Percentiles rank a stretch among this genome's conserved stretches.
Conservation (phyloP, 2,113 vertebrate species). For the Cottus gobio region DNA sequence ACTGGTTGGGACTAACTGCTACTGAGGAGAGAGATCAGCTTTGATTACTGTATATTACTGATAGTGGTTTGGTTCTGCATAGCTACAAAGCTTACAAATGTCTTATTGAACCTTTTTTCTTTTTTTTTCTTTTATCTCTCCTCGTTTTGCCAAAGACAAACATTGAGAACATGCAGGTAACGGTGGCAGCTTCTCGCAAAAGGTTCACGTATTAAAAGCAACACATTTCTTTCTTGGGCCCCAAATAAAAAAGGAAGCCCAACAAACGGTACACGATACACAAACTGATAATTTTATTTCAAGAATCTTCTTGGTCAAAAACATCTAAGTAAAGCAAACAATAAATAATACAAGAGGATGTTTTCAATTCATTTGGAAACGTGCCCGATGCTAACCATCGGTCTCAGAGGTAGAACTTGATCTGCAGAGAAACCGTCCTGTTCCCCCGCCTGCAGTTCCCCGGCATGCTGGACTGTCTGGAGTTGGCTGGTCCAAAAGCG, state of each 20-base stretch:
- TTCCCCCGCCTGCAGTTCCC: conserved; percentile 3
- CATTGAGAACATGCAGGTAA: not conserved
- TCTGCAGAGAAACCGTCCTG: not conserved
- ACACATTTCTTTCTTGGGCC: not conserved
- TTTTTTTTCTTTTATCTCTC: not conserved
- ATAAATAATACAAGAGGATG: too few relatives aligned
- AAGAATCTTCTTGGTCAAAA: not conserved
- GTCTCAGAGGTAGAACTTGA: conserved; percentile 6
- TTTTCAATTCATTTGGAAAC: not conserved
- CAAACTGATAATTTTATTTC: not conserved
- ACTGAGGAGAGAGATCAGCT: conserved; percentile 5
- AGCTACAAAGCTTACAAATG: not conserved
- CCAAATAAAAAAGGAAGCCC: too few relatives aligned
- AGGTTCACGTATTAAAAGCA: not conserved
- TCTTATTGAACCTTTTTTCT: not conserved
- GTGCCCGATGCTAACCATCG: not conserved
- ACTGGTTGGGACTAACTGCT: conserved; percentile 23
- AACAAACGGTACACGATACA: not conserved
- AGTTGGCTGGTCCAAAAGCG: conserved; percentile 9
- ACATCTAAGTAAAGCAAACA: too few relatives aligned
- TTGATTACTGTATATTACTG: conserved; percentile 10
- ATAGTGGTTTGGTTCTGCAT: not conserved
- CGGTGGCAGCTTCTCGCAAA: not conserved
- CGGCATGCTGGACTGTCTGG: conserved; percentile 2
- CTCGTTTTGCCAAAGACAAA: not conserved